These are phyloP conservation scores for Nomada ruficornis DNA, from an alignment of 2,888 invertebrate genomes.

Conservation along the genomic window DNA sequence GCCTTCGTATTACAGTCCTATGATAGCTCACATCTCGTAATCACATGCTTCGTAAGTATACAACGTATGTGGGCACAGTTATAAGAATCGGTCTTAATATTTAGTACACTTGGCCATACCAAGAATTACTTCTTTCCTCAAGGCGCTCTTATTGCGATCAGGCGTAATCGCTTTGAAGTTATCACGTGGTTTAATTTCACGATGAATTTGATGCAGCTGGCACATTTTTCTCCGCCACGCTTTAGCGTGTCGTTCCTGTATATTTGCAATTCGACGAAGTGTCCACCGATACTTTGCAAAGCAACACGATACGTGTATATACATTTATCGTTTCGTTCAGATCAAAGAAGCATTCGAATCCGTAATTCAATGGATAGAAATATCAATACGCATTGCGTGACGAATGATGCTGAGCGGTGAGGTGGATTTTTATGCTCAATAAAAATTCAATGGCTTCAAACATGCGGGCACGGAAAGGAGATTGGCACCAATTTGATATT, in stretches of 20 bases:
- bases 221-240: background rate
- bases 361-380: background rate
- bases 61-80: slow-evolving; percentile 7
- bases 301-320: background rate
- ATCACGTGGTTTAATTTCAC: slow-evolving; percentile 31
- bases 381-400: background rate
- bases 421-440: background rate
- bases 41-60: slow-evolving; percentile 43
- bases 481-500: slow-evolving; percentile 6
- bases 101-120: slow-evolving; percentile 10
- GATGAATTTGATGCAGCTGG: slow-evolving; percentile 17
- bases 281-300: background rate
- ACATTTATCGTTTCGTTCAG: background rate
- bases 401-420: background rate
- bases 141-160: background rate
- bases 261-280: background rate
- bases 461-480: background rate
- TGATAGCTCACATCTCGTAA: slow-evolving; percentile 52
- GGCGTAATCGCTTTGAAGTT: slow-evolving; percentile 7
- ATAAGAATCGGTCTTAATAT: slow-evolving; percentile 8
- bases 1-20: slow-evolving; percentile 37
- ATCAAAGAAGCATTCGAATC: background rate
- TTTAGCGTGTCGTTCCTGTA: background rate
- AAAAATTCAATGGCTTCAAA: slow-evolving; percentile 13
- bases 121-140: slow-evolving; percentile 27